These are phyloP conservation scores for Epizoanthus ramosus DNA, from an alignment of 92 coral and sea anemone genomes.

Conservation along the genomic window DNA sequence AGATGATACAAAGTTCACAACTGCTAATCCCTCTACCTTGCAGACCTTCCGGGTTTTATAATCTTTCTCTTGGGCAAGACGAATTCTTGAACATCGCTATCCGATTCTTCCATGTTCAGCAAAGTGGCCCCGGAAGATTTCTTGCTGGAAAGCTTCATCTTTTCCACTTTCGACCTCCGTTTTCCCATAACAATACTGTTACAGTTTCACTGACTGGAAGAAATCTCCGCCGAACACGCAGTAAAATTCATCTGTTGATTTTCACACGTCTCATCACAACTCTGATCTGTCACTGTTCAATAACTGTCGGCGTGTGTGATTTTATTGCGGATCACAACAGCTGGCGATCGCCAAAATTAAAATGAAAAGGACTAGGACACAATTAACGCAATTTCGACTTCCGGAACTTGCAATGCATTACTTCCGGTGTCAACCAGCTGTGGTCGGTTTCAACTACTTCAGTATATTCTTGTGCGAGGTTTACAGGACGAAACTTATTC, in stretches of 20 bases:
- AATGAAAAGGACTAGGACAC: too few relatives aligned
- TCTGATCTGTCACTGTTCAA: too few relatives aligned
- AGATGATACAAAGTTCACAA: background rate
- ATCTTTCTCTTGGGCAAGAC: constrained; percentile 82
- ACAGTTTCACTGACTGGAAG: constrained; percentile 13
- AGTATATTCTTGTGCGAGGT: too few relatives aligned
- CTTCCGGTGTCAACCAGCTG: too few relatives aligned
- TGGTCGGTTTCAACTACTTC: too few relatives aligned
- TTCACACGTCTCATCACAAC: background rate
- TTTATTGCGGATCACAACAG: too few relatives aligned
- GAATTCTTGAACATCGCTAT: constrained; percentile 84
- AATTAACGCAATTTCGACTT: too few relatives aligned
- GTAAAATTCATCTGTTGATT: constrained; percentile 3
- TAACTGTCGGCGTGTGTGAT: too few relatives aligned
- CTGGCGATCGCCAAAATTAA: too few relatives aligned
- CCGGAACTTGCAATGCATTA: too few relatives aligned
- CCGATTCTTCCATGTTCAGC: constrained; percentile 77
- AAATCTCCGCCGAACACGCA: background rate
- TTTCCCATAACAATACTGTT: constrained; percentile 57
- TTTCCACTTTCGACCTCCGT: constrained; percentile 58
- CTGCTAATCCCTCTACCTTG: constrained; percentile 62
- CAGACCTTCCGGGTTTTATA: constrained; percentile 79
- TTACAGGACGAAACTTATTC: too few relatives aligned
- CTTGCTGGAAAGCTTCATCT: constrained; percentile 79
- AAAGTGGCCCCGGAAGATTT: constrained; percentile 79